Base-by-base conservation (phyloP, 2,797 vertebrate genomes). In the Centroberyx gerrardi region DNA sequence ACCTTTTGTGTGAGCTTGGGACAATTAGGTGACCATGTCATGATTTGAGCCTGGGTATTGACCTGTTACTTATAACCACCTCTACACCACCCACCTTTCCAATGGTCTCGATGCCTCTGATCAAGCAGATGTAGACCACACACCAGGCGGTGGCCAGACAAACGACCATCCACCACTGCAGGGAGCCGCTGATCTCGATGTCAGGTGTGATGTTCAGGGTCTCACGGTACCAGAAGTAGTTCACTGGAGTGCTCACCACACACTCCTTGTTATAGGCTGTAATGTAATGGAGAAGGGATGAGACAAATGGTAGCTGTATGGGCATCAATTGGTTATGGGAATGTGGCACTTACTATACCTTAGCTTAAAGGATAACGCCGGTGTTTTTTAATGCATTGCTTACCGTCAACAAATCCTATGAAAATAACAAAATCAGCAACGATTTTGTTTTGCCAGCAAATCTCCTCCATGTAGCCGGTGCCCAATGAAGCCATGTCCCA, bases 191-290 rank as follows among this genome's bases (percentile, higher is more conserved):
- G 48, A 70, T 81, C 0, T 75, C 65, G 0, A 98, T 91, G 81
- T 95, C 84, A 0, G 93, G 58, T 0, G 95, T 93, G 89, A 98
- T 92, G 83, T 99, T 96, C 82, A 99, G 89, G 0, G 97, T 98
- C 85, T 92, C 80, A 4, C 97, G 95, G 83, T 98, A 98, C 98
- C 98, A 98, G 89, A 96, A 99, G 78, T 97, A 98, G 89, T 94
- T 97, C 31, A 96, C 95, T 0, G 96, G 2, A 0, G 96, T 95
- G 63, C 96, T 97, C 73, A 88, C 74, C 15, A 86, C 87, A 80
- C 97, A 98, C 83, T 99, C 98, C 22, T 71, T 33, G 3, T 94
- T 74, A 0, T 91, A 87, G 0, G 88, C 97, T 98, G 12, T 36
- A 36, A 36, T 36, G 33, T 36, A 36, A 36, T 36, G 8, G 33